Percentiles rank a stretch among this genome's conserved stretches.
Evolutionary conservation across 2,888 invertebrate species (phyloP).

Genomic region (Cyclophora albipunctata): DNA sequence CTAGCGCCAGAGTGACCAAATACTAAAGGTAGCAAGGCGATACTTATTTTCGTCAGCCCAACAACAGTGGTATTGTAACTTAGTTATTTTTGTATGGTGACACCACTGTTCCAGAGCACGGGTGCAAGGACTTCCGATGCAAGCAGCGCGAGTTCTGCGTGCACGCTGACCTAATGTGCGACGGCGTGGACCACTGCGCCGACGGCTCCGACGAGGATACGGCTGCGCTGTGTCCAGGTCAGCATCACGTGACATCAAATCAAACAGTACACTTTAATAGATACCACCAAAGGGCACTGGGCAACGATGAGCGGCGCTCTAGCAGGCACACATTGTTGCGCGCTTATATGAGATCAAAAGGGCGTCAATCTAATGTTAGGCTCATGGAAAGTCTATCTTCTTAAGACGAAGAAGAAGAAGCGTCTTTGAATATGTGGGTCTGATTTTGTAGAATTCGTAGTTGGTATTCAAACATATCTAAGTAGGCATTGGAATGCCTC

Average conservation of each 20-base stretch:
- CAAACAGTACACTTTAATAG: not conserved
- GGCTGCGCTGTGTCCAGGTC: conserved; percentile 90
- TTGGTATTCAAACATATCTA: too few relatives aligned
- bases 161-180: conserved; percentile 92
- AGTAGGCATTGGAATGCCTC: too few relatives aligned
- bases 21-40: too few relatives aligned
- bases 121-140: conserved; percentile 92
- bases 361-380: too few relatives aligned
- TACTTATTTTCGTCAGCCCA: too few relatives aligned
- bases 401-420: too few relatives aligned
- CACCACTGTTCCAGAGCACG: conserved; percentile 80
- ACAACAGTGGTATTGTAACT: conserved; percentile 3
- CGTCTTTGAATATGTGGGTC: too few relatives aligned
- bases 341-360: too few relatives aligned
- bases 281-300: not conserved
- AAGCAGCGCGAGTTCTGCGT: conserved; percentile 93
- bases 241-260: not conserved
- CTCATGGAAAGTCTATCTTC: too few relatives aligned
- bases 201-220: conserved; percentile 94
- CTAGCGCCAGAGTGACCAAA: too few relatives aligned
- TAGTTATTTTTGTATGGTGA: conserved; percentile 25
- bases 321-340: not conserved
- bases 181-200: conserved; percentile 94
- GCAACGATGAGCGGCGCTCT: not conserved
- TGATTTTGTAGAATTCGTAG: too few relatives aligned